phyloP scores from a whole-genome alignment of 2,113 vertebrate genomes.

The Coregonus clupeaformis region DNA sequence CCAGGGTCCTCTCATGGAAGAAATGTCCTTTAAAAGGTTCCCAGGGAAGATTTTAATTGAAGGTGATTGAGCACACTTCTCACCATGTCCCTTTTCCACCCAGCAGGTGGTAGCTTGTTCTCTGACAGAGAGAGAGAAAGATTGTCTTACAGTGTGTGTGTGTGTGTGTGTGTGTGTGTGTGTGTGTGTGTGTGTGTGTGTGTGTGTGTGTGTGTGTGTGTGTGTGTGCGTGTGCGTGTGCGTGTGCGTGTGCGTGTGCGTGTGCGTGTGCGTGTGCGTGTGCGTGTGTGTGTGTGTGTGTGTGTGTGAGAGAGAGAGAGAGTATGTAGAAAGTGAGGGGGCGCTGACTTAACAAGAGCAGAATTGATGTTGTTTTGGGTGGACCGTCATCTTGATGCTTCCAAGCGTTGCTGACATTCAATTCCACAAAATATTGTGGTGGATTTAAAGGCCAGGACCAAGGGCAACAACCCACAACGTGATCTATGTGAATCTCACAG shows the following conservation, averaged over 20 bases:
- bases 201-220: too few relatives aligned
- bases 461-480: neutral
- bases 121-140: conserved; percentile 62
- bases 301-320: neutral
- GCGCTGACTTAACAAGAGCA: neutral
- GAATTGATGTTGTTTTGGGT: conserved; percentile 4
- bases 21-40: conserved; percentile 51
- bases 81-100: conserved; percentile 54
- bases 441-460: neutral
- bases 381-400: conserved; percentile 1
- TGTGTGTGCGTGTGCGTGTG: neutral
- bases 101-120: conserved; percentile 56
- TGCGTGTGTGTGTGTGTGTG: conserved; percentile 35
- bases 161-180: too few relatives aligned
- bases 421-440: conserved; percentile 3
- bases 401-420: conserved; percentile 3
- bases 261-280: neutral
- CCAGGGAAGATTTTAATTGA: conserved; percentile 40
- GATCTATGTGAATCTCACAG: neutral
- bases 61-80: conserved; percentile 46
- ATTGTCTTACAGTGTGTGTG: conserved; percentile 27
- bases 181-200: too few relatives aligned
- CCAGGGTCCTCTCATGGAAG: conserved; percentile 2
- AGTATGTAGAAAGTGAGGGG: neutral
- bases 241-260: neutral